Base-by-base conservation (phyloP, 2,888 invertebrate genomes). In the Eupelmus urozonus region DNA sequence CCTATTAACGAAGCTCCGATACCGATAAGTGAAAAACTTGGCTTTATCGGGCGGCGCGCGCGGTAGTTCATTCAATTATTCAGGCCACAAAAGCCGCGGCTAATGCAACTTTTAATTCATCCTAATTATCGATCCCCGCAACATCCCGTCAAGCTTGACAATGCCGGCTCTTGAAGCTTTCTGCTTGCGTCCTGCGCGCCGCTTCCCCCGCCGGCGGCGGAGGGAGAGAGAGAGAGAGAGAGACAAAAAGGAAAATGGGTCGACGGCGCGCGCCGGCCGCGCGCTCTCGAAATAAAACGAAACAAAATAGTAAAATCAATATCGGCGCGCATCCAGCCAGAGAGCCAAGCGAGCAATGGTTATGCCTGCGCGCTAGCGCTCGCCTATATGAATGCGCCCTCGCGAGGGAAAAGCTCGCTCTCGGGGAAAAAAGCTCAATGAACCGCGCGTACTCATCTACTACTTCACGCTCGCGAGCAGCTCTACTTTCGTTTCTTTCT, bases 391-490 rank as follows among this genome's bases (percentile, higher is more conserved):
- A 45, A 45, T 13, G 45, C 45, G 2, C 9, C 16, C 16, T 45
- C 16, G 45, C 45, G 45, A 4, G 45, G 9, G 34, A 34, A 34
- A 34, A 34, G 16, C 45, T 45, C 45, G 27, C 3, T 25, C 57
- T 18, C 20, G 53, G 18, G 53, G 27, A 69, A 51, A 60, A 77
- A 66, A 74, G 86, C 87, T 87, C 86, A 87, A 88, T 88, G 88
- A 87, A 86, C 86, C 85, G 82, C 73, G 34, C 51, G 77, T 78
- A 81, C 81, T 78, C 81, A 62, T 66, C 65, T 53, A 51, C 66
- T 60, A 65, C 66, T 66, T 45, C n/a, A 45, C 51, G 42, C 55
- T 53, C 57, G 60, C 45, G 45, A 72, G 67, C 66, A 55, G 76
- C 71, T 66, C 66, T 55, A 66, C 72, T 70, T 80, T 76, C 55